Evolutionary conservation across 2,113 vertebrate species (phyloP).

Genomic region (Vidua macroura): DNA sequence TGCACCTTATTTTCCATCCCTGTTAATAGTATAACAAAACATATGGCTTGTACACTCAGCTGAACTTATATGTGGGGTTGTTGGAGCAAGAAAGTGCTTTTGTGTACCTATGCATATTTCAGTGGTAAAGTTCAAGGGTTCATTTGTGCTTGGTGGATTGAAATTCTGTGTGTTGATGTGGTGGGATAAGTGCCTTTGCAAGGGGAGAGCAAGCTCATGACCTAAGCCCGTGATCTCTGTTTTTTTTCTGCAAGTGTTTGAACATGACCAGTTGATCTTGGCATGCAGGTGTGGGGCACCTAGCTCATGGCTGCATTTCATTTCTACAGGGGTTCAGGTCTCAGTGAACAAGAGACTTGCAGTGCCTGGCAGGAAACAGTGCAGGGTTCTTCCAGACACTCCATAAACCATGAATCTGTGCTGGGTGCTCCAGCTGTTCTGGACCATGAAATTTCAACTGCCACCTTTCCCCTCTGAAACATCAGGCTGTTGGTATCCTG

Average conservation of each 20-base stretch:
- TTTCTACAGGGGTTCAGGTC: background rate
- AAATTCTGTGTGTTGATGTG: background rate
- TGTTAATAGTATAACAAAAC: background rate
- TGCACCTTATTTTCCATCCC: background rate
- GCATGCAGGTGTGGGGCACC: background rate
- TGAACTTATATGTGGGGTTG: background rate
- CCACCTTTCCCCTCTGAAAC: rapidly evolving
- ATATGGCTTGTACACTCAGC: background rate
- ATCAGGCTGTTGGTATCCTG: background rate
- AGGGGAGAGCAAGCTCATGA: background rate
- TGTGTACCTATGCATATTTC: background rate
- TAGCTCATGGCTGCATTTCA: background rate
- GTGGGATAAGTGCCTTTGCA: background rate
- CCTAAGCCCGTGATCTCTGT: rapidly evolving
- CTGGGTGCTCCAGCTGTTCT: background rate
- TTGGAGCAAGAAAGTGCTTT: background rate
- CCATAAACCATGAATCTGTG: background rate
- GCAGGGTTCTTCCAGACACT: background rate
- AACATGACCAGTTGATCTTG: background rate
- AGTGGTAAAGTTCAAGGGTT: background rate
- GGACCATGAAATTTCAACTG: background rate
- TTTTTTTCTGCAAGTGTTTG: background rate
- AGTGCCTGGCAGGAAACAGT: rapidly evolving
- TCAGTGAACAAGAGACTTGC: background rate
- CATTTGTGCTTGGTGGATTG: background rate